Percentiles rank a stretch among this genome's conserved stretches.
These are phyloP conservation scores for Lophotriccus pileatus DNA, from an alignment of 2,797 vertebrate genomes.

Conservation along the genomic window DNA sequence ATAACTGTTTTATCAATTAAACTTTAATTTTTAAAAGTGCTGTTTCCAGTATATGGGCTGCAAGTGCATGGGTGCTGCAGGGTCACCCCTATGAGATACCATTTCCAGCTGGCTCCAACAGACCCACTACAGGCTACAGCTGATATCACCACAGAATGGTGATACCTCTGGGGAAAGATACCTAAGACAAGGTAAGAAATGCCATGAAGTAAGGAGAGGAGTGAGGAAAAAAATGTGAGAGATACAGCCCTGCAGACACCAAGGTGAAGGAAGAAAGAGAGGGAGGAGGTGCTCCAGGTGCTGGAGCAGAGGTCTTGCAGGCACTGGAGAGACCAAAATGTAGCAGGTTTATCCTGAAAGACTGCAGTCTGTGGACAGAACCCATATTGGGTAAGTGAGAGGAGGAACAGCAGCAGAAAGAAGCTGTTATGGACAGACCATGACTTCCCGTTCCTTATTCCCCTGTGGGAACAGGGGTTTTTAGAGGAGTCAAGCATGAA, in stretches of 20 bases:
- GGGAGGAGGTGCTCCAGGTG: accelerated
- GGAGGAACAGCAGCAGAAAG: not conserved
- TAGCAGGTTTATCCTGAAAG: not conserved
- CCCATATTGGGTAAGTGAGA: not conserved
- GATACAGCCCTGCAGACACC: not conserved
- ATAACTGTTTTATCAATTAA: not conserved
- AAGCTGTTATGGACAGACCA: not conserved
- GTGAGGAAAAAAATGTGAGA: not conserved
- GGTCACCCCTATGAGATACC: accelerated
- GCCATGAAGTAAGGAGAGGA: not conserved
- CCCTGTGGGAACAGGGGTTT: accelerated
- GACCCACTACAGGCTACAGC: accelerated
- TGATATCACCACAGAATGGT: not conserved
- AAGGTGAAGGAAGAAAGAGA: not conserved
- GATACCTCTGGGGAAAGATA: not conserved
- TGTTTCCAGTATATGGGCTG: not conserved
- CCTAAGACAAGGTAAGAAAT: not conserved
- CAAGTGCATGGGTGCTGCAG: not conserved
- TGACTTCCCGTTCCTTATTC: not conserved
- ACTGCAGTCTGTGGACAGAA: not conserved
- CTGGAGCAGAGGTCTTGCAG: not conserved
- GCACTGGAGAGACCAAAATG: not conserved
- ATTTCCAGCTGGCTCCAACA: accelerated
- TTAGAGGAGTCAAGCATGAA: not conserved
- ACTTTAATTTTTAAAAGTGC: not conserved